phyloP scores from a whole-genome alignment of 2,113 vertebrate species.

The Tychaedon coryphoeus region DNA sequence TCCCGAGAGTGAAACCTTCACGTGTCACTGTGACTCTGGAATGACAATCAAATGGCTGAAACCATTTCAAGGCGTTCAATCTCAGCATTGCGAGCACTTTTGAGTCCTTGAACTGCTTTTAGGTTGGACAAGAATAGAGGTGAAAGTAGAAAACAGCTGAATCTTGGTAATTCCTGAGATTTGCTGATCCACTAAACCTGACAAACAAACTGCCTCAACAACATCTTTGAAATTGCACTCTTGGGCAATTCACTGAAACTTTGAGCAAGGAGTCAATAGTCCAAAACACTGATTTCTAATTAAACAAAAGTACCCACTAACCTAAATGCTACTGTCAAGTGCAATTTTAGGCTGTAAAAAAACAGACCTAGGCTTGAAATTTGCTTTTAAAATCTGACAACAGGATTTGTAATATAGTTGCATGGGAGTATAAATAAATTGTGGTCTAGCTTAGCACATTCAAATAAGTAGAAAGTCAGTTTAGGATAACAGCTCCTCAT shows the following conservation, averaged over 20 bases:
- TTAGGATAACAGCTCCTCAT: background rate
- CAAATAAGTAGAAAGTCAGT: background rate
- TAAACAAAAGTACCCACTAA: background rate
- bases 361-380: background rate
- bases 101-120: background rate
- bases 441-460: background rate
- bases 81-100: rapidly evolving
- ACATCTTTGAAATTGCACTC: background rate
- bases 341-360: background rate
- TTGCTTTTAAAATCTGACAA: background rate
- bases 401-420: background rate
- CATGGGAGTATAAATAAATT: background rate
- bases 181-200: conserved; percentile 54
- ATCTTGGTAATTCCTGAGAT: conserved; percentile 47
- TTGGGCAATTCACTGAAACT: conserved; percentile 29
- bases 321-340: background rate
- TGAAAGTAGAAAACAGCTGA: conserved; percentile 58
- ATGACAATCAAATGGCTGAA: background rate
- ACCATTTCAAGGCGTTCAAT: background rate
- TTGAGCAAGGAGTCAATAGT: conserved; percentile 55
- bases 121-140: conserved; percentile 22
- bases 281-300: conserved; percentile 53
- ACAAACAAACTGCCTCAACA: conserved; percentile 19
- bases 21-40: background rate
- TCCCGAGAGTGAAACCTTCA: background rate